Conservation (phyloP, 2,888 invertebrate species). For the Sphaerophoria rueppellii region DNA sequence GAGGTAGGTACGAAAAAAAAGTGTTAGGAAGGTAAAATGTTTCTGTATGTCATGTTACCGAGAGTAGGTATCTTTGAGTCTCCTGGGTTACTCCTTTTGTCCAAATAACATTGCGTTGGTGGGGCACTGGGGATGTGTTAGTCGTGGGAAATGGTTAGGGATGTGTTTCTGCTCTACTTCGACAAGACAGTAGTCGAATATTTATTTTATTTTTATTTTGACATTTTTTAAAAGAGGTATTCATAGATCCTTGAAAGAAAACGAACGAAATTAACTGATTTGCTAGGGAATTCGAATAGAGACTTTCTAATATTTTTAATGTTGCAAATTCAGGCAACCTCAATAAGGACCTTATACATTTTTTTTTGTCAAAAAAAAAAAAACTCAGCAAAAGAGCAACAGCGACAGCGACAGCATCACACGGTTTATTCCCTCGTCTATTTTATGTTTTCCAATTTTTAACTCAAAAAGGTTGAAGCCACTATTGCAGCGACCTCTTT, state of each 20-base stretch:
- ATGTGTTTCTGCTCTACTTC: conserved; percentile 47
- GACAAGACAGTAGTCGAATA: conserved; percentile 44
- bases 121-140: not conserved
- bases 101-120: conserved; percentile 56
- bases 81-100: conserved; percentile 55
- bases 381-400: conserved; percentile 8
- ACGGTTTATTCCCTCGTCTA: conserved; percentile 15
- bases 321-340: not conserved
- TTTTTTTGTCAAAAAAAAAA: conserved; percentile 17
- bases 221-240: not conserved
- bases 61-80: conserved; percentile 16
- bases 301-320: no score
- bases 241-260: not conserved
- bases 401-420: not conserved
- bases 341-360: not conserved
- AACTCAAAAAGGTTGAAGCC: not conserved
- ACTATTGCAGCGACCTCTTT: conserved; percentile 34
- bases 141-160: conserved; percentile 8
- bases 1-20: conserved; percentile 3
- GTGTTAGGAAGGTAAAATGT: not conserved
- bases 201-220: conserved; percentile 10
- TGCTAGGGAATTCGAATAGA: no score
- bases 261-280: not conserved
- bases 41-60: conserved; percentile 19
- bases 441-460: conserved; percentile 19